phyloP scores from a whole-genome alignment of 2,888 invertebrate species.

The Drosophila basisetae region DNA sequence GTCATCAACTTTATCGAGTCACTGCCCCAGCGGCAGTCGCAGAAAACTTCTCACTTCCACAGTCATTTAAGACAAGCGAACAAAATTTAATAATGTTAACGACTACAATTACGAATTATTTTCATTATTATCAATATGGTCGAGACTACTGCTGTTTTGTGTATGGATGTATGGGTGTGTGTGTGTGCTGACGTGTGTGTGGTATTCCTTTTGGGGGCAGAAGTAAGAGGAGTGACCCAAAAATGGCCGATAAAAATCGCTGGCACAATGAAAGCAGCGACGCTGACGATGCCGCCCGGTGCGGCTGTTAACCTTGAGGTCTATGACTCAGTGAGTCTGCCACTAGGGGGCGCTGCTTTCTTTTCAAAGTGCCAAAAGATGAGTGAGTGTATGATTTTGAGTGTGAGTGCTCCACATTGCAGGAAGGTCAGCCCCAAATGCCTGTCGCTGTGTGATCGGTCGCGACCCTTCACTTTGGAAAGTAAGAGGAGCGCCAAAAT shows the following conservation, averaged over 20 bases:
- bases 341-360: conserved; percentile 64
- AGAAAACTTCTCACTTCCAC: conserved; percentile 27
- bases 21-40: conserved; percentile 34
- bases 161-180: conserved; percentile 12
- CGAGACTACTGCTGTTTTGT: conserved; percentile 31
- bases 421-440: conserved; percentile 62
- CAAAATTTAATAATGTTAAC: conserved; percentile 72
- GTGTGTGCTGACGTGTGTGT: conserved; percentile 7
- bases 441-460: conserved; percentile 38
- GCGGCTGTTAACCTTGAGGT: conserved; percentile 80
- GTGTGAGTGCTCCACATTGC: conserved; percentile 62
- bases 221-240: conserved; percentile 35
- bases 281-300: conserved; percentile 37
- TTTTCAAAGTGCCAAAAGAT: conserved; percentile 54
- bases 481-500: conserved; percentile 63
- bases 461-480: conserved; percentile 77
- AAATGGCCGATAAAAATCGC: conserved; percentile 73
- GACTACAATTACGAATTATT: conserved; percentile 73
- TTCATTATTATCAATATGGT: conserved; percentile 70
- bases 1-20: conserved; percentile 62
- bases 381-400: conserved; percentile 23
- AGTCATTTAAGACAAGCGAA: conserved; percentile 49
- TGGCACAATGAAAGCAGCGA: conserved; percentile 44
- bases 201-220: conserved; percentile 28
- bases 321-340: conserved; percentile 69